Percentiles rank a stretch among this genome's conserved stretches.
Evolutionary conservation across 2,797 vertebrate genomes (phyloP).

Genomic region (Lacerta agilis): DNA sequence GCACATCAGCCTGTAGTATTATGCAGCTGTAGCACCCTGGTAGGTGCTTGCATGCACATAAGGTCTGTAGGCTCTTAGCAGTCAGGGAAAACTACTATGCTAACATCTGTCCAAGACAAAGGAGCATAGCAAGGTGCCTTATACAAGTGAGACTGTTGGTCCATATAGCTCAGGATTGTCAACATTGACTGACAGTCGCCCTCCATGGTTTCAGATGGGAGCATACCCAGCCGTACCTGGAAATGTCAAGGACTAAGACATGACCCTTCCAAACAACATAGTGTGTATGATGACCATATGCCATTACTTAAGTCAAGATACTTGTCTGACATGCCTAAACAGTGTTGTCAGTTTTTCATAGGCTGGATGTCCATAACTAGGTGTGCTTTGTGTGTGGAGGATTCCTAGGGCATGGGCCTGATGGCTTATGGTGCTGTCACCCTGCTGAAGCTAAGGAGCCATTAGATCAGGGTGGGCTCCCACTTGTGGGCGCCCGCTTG

Average conservation of each 20-base stretch:
- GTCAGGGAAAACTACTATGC: neutral
- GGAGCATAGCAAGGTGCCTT: neutral
- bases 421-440: neutral
- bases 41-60: neutral
- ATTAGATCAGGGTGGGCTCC: neutral
- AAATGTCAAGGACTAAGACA: too few species aligned
- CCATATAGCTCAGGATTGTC: too few species aligned
- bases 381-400: neutral
- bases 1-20: neutral
- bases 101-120: neutral
- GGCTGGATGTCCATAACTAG: neutral
- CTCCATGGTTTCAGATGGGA: too few species aligned
- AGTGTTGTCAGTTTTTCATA: neutral
- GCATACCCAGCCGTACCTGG: too few species aligned
- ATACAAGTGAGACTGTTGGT: too few species aligned
- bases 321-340: neutral
- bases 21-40: slow-evolving; percentile 6
- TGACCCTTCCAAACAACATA: too few species aligned
- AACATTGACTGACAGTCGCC: too few species aligned
- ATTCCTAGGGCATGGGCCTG: neutral
- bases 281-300: too few species aligned
- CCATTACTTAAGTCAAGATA: neutral
- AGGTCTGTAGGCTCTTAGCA: neutral
- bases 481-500: neutral
- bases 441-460: neutral